phyloP scores from a whole-genome alignment of 2,888 invertebrate species.

The Lucinisca nassula region DNA sequence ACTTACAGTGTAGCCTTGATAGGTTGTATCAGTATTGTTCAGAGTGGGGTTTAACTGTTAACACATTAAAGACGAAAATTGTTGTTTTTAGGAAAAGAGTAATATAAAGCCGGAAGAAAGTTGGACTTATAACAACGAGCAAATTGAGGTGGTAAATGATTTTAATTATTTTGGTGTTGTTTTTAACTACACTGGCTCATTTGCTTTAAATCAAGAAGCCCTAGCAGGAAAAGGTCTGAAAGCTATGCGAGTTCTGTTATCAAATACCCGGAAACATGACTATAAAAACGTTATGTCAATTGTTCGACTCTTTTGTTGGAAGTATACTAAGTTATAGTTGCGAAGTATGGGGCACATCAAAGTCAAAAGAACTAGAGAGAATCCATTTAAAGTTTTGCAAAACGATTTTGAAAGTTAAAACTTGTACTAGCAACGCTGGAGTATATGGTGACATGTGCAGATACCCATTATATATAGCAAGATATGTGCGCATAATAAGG shows the following conservation, averaged over 20 bases:
- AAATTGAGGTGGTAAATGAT: constrained; percentile 1
- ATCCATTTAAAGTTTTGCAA: constrained; percentile 39
- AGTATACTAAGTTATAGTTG: constrained; percentile 27
- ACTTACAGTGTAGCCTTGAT: constrained; percentile 19
- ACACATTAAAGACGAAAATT: constrained; percentile 2
- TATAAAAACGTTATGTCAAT: constrained; percentile 2
- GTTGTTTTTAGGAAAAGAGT: constrained; percentile 9
- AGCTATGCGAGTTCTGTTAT: constrained; percentile 23
- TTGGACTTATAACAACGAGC: constrained; percentile 6
- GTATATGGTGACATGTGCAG: no score
- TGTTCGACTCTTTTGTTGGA: constrained; percentile 38
- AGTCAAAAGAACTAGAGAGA: constrained; percentile 16
- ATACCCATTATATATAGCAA: no score
- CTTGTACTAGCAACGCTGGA: constrained; percentile 17
- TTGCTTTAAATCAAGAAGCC: background rate
- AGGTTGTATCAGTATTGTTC: constrained; percentile 11
- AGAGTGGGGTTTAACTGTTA: constrained; percentile 14
- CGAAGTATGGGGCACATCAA: constrained; percentile 7
- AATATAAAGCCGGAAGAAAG: background rate
- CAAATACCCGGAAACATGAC: background rate
- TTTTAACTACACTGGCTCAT: constrained; percentile 18
- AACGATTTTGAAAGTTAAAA: constrained; percentile 9
- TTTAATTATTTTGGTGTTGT: constrained; percentile 25
- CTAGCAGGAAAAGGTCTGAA: constrained; percentile 14
- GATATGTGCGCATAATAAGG: no score